Evolutionary conservation across 2,888 invertebrate species (phyloP), one percentile per base, ranked within the genome.

Genomic region (Odontocerum albicorne): DNA sequence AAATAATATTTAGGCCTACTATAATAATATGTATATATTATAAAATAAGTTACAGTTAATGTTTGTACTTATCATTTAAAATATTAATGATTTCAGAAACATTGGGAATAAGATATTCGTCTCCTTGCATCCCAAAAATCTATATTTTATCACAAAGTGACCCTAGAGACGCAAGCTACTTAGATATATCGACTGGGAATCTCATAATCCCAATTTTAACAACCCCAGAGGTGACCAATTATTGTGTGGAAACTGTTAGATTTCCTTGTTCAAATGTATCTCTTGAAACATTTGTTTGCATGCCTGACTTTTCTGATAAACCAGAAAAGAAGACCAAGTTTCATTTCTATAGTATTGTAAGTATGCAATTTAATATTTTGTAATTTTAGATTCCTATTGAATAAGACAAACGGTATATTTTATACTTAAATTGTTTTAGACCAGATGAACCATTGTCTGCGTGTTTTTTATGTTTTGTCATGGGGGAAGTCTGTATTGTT

Each of bases 231-330:
- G 39, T 19, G 27, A 16, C 67, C 3, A 66, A 68, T 22, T 78
- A 75, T 62, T 78, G 78, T 59, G 47, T 78, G n/a, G 77, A 78
- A 57, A 40, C 31, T 4, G 16, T 59, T 12, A 50, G 49, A 8
- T 39, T 47, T 1, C 31, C 32, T 7, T 59, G 61, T 38, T 22
- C 40, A 8, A 16, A 20, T 1, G 19, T 15, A 31, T 17, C 15
- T n/a, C n/a, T n/a, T n/a, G n/a, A n/a, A n/a, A n/a, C n/a, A n/a
- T n/a, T n/a, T n/a, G n/a, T n/a, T n/a, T n/a, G n/a, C n/a, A n/a
- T n/a, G n/a, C n/a, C n/a, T n/a, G n/a, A n/a, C n/a, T n/a, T n/a
- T n/a, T n/a, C n/a, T n/a, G n/a, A n/a, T n/a, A n/a, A n/a, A n/a
- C n/a, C n/a, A n/a, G n/a, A 27, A 27, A 27, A 7, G 27, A 27